Base-by-base conservation (phyloP, 2,888 invertebrate genomes). In the Anthrax anthrax region DNA sequence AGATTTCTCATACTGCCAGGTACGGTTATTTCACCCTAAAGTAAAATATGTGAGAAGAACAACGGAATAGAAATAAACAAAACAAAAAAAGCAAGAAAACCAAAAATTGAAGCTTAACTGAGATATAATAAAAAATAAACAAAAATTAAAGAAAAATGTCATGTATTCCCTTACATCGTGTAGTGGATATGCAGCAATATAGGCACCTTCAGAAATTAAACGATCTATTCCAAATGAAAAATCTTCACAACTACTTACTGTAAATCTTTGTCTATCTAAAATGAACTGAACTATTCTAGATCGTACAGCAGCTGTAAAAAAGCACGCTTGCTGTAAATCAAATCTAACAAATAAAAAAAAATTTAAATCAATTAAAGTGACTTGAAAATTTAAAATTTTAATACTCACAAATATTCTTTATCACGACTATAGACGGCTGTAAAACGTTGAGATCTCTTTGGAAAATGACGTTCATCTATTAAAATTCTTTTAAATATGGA, bases 231-330 rank as follows among this genome's bases (percentile, higher is more conserved):
- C 91, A 67, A 89, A 87, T 14, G 83, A 82, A 69, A 84, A 84
- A 61, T 84, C 81, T 58, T 85, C 80, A 18, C 70, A 62, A 2
- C 63, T 58, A 42, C 73, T 70, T 17, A 76, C 72, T 0, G 80
- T 78, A 67, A 89, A 94, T 58, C 81, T 77, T 68, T 89, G 89
- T 50, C 94, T 74, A 62, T 91, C 86, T 56, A 95, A 70, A 56
- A 95, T 90, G 64, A 91, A 94, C 65, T 94, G 89, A 0, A 94
- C 87, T 51, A 95, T 88, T 51, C 90, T 76, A 13, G 89, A 87
- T 49, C 88, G 79, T 39, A 87, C 81, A 2, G 88, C 81, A 4
- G 88, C 80, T 38, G 84, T 84, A 70, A 95, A 94, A 67, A 94
- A 91, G 55, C 82, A 80, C 10, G 84, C 80, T 32, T 82, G 76